Evolutionary conservation across 2,888 invertebrate species (phyloP), one percentile per base, ranked within the genome.

Genomic region (Agrochola macilenta): DNA sequence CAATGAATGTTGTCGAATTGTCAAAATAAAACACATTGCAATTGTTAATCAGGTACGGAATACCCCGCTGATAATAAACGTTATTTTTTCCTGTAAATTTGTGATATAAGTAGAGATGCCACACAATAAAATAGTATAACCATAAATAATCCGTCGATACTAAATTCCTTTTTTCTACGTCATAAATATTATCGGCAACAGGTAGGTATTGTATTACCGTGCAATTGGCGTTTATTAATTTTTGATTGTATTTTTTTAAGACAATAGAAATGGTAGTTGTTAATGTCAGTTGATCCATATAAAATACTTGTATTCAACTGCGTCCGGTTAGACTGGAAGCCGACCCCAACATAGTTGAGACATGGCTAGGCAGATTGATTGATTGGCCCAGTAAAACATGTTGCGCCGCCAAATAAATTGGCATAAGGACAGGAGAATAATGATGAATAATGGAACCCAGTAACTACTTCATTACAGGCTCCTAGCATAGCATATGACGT

Each of bases 151-250:
- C 0, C 17, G 23, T 26, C 26, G 8, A 65, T 14, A 39, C 23
- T 65, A 54, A 54, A 46, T 49, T 7, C 49, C 0, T 43, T 74
- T 77, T 46, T 65, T 26, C 8, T 49, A 20, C 30, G 12, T 20
- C 30, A 30, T 77, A 43, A 78, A 77, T 68, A 78, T 26, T 46
- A 46, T 46, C 49, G n/a, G 60, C 79, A 79, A 69, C 61, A 77
- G 46, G 66, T 49, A 57, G 7, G 17, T 49, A 5, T 57, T 76
- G 17, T 49, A 5, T 57, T 76, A 46, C 9, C n/a, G 9, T 26
- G 26, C 0, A 70, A 79, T n/a, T 35, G 8, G 17, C 17, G 5
- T n/a, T 49, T 49, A 43, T 54, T 23, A 23, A 20, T 46, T 68
- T 52, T 26, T 3, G 5, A 5, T 11, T 8, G 14, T 30, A 39